These are phyloP conservation scores for Antidorcas marsupialis DNA, from an alignment of 2,113 vertebrate genomes.

Conservation along the genomic window DNA sequence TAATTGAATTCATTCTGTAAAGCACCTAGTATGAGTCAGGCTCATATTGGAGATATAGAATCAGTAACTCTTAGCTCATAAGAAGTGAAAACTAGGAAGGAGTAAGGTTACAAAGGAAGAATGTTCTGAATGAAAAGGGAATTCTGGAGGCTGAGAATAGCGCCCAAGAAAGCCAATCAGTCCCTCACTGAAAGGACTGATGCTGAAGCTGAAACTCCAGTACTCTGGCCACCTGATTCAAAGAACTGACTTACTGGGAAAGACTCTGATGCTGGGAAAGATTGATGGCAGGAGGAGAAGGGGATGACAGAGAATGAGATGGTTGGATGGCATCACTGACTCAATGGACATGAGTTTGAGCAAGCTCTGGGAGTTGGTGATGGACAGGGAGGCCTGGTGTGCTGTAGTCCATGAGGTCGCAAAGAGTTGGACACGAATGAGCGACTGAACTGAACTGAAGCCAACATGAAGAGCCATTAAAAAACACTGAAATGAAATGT, in stretches of 20 bases:
- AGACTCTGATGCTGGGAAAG: neutral
- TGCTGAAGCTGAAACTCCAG: neutral
- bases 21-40: neutral
- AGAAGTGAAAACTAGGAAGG: neutral
- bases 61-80: neutral
- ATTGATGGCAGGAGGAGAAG: neutral
- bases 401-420: neutral
- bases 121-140: neutral
- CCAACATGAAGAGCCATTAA: neutral
- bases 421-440: neutral
- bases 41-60: neutral
- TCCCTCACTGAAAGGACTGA: neutral
- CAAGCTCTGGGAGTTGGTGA: neutral
- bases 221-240: neutral
- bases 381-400: neutral
- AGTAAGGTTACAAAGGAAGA: neutral
- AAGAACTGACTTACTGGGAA: neutral
- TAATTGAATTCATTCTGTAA: neutral
- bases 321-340: neutral
- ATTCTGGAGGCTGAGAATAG: neutral
- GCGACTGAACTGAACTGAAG: neutral
- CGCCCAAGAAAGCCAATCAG: neutral
- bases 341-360: neutral
- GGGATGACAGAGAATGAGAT: neutral
- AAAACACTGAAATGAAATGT: neutral